Conservation (phyloP, 1,140 invertebrate species). For the Meloidogyne floridensis region DNA sequence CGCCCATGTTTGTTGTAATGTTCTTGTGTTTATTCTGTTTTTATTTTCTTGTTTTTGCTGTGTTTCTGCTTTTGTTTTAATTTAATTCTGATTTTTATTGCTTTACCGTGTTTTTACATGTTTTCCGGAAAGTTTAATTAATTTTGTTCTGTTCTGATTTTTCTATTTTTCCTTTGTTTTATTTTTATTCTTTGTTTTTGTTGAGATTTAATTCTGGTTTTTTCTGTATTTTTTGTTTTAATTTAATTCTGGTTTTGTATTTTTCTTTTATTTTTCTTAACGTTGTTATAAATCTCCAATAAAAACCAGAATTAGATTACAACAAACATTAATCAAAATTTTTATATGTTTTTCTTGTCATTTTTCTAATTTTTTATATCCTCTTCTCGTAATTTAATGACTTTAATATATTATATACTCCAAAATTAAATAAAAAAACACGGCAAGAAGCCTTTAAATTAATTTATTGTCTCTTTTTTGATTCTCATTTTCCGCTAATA, state of each 20-base stretch:
- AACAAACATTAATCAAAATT: no score
- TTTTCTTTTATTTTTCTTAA: no score
- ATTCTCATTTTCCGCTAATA: conserved; percentile 7
- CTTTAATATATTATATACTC: neutral
- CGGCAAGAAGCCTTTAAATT: neutral
- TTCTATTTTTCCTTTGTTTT: neutral
- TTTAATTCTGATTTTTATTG: neutral
- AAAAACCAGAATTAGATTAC: no score
- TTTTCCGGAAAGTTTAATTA: neutral
- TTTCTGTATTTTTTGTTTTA: no score
- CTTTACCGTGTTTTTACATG: neutral
- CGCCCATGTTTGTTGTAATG: neutral
- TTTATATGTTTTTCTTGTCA: neutral
- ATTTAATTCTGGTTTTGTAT: no score
- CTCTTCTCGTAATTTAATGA: neutral
- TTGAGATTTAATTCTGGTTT: no score
- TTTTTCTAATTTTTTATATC: neutral
- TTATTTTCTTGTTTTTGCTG: neutral
- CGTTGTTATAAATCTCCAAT: no score
- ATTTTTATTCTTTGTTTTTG: no score
- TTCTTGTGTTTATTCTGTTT: no score
- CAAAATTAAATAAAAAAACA: neutral
- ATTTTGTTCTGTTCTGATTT: neutral
- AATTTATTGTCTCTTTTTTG: conserved; percentile 4
- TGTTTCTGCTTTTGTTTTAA: neutral